These are phyloP conservation scores for Anastrepha ludens DNA, from an alignment of 1,140 invertebrate species.

Conservation along the genomic window DNA sequence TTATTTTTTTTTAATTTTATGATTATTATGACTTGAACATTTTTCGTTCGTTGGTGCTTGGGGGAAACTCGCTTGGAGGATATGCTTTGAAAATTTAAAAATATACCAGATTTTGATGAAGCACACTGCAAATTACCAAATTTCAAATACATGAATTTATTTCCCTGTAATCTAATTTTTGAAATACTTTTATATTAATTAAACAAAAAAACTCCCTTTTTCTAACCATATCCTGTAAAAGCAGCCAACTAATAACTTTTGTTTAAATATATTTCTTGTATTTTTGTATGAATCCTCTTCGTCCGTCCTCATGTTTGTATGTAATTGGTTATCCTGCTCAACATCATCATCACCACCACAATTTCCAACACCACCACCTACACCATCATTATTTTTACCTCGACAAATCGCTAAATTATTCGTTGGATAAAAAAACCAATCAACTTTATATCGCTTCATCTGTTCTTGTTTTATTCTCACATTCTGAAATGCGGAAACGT, in stretches of 20 bases:
- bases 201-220: neutral
- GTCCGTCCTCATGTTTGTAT: conserved; percentile 56
- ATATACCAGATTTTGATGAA: too few relatives aligned
- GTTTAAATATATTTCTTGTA: conserved; percentile 50
- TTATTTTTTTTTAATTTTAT: too few relatives aligned
- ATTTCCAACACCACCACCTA: conserved; percentile 21
- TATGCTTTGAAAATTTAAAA: too few relatives aligned
- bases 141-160: too few relatives aligned
- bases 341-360: conserved; percentile 39
- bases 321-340: conserved; percentile 56
- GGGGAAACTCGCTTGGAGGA: too few relatives aligned
- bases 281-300: conserved; percentile 54
- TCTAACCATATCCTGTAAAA: conserved; percentile 1
- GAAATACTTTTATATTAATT: too few relatives aligned
- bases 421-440: neutral
- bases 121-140: too few relatives aligned
- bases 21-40: too few relatives aligned
- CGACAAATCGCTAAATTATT: conserved; percentile 12
- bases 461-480: neutral
- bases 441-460: neutral
- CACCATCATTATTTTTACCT: conserved; percentile 20
- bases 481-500: neutral
- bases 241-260: conserved; percentile 26
- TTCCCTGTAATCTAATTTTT: too few relatives aligned
- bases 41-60: too few relatives aligned